Conservation (phyloP, 2,888 invertebrate genomes). For the Autographa gamma region DNA sequence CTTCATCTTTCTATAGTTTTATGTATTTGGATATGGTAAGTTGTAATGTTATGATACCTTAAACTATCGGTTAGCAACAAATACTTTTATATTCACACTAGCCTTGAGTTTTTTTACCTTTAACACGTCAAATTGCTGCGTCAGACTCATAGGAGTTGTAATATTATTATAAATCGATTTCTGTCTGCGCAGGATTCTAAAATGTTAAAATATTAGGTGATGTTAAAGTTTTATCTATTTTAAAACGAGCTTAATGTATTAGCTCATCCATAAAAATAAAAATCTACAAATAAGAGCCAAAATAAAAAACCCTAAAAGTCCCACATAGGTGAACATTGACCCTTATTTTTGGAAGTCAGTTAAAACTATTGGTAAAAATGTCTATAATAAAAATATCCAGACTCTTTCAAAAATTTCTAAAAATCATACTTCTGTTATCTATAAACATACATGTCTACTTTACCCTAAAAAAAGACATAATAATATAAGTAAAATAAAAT, state of each 20-base stretch:
- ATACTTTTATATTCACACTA: slow-evolving; percentile 44
- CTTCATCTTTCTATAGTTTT: too few relatives aligned
- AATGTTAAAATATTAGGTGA: not conserved
- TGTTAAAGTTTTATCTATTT: not conserved
- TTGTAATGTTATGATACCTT: not conserved
- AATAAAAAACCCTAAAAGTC: too few relatives aligned
- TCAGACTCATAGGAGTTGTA: slow-evolving; percentile 31
- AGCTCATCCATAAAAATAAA: not conserved
- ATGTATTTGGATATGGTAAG: too few relatives aligned
- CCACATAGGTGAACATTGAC: too few relatives aligned
- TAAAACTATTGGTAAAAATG: too few relatives aligned
- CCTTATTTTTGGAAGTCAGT: too few relatives aligned
- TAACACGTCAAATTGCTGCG: slow-evolving; percentile 49
- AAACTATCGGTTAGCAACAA: slow-evolving; percentile 42
- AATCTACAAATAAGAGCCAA: too few relatives aligned
- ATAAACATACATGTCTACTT: too few relatives aligned
- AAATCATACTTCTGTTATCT: too few relatives aligned
- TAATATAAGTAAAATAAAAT: not conserved
- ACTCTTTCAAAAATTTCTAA: too few relatives aligned
- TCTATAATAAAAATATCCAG: too few relatives aligned
- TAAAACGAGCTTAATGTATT: not conserved
- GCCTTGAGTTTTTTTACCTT: slow-evolving; percentile 46
- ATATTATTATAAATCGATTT: slow-evolving; percentile 59
- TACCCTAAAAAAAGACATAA: not conserved
- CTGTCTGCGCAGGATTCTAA: slow-evolving; percentile 29